These are phyloP conservation scores for Malurus splendens DNA, from an alignment of 2,797 vertebrate species.

Conservation along the genomic window DNA sequence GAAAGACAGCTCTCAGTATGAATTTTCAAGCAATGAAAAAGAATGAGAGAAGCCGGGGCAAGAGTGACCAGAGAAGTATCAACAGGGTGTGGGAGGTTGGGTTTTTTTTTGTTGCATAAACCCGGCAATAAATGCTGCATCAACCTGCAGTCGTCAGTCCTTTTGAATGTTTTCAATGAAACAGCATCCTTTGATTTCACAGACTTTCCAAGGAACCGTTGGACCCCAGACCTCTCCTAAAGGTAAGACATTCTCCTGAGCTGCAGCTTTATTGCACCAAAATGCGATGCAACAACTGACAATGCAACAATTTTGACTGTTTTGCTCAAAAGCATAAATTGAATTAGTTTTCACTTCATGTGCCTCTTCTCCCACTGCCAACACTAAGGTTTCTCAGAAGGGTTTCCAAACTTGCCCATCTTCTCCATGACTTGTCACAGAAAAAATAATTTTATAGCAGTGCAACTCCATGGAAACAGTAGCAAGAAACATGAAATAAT, in stretches of 20 bases:
- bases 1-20: background rate
- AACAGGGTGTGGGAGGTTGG: fast-evolving
- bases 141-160: background rate
- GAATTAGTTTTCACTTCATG: background rate
- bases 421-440: background rate
- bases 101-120: background rate
- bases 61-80: background rate
- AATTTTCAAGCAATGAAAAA: background rate
- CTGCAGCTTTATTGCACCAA: background rate
- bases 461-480: background rate
- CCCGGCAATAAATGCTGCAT: background rate
- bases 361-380: background rate
- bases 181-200: background rate
- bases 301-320: background rate
- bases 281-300: background rate
- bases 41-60: background rate
- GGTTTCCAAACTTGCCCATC: background rate
- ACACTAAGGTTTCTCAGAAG: background rate
- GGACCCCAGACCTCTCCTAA: background rate
- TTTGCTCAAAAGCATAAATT: background rate
- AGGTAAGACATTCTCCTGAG: background rate
- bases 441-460: background rate
- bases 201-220: background rate
- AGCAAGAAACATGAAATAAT: background rate
- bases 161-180: background rate